phyloP scores from a whole-genome alignment of 2,888 invertebrate genomes.

The Chrysolina americana region DNA sequence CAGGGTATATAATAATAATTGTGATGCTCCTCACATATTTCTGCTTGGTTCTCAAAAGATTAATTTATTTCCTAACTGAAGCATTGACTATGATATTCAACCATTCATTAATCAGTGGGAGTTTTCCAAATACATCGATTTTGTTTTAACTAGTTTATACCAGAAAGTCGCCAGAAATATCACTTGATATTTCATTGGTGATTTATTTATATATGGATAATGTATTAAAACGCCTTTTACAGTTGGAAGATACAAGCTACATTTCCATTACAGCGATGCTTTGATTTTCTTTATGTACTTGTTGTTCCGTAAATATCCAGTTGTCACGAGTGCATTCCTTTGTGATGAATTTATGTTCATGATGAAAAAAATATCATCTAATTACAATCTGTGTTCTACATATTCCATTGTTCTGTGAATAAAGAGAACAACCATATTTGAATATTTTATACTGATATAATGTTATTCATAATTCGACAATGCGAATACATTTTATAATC shows the following conservation, averaged over 20 bases:
- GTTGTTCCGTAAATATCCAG: neutral
- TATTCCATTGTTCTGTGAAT: neutral
- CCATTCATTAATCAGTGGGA: too few species aligned
- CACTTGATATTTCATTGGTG: neutral
- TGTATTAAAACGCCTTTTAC: neutral
- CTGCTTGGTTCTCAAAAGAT: too few species aligned
- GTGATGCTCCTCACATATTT: too few species aligned
- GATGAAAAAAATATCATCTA: neutral
- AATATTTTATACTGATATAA: too few species aligned
- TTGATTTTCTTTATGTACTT: neutral
- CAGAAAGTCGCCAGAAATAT: neutral
- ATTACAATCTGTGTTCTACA: neutral
- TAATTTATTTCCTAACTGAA: too few species aligned
- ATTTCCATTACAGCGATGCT: neutral
- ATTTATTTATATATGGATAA: neutral
- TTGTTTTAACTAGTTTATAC: neutral
- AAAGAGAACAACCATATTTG: too few species aligned
- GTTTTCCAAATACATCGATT: too few species aligned
- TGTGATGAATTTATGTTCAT: neutral
- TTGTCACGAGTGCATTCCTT: conserved; percentile 1
- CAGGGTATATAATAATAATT: too few species aligned
- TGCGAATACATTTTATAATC: too few species aligned
- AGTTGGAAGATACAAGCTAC: neutral
- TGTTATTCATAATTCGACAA: neutral
- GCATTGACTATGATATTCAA: too few species aligned